Evolutionary conservation across 2,113 vertebrate genomes (phyloP), one percentile per base, ranked within the genome.

Genomic region (Paramisgurnus dabryanus): DNA sequence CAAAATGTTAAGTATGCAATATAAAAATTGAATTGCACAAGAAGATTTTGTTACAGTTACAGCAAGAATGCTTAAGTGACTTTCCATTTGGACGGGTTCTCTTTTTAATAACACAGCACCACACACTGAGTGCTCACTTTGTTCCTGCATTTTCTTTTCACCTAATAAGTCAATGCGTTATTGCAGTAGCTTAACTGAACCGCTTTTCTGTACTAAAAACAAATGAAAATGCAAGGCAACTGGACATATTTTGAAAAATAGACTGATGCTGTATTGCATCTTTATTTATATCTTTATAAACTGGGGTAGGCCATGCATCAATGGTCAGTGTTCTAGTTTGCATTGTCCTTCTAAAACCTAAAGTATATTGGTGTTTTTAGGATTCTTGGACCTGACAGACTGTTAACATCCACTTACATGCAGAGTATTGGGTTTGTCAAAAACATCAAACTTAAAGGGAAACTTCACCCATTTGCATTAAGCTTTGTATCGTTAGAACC

Each of bases 141-240:
- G 91, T 91, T 88, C 86, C 85, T 82, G 45, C 85, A 88, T 53
- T 80, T 84, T 86, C 88, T 77, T 90, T 84, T 88, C 85, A 91
- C 85, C 85, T 88, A 90, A 90, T 91, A 91, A 90, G 85, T 92
- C 89, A 90, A 91, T 88, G 90, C 88, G 82, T 90, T 89, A 82
- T 85, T 86, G 76, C 55, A 85, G 67, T 55, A 81, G 81, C 82
- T 80, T 85, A 86, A 82, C 81, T 69, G 43, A 85, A 75, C 83
- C 73, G 58, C 82, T 67, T 81, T 70, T 81, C 85, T 83, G 82
- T 63, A 85, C 79, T 77, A 85, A 85, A 78, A 88, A 87, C 22
- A 22, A 88, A 87, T 80, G 80, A 86, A 87, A 88, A 87, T 88
- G 80, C 86, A 88, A 76, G 72, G 73, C 76, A 7, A 40, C 76